A percentile compares a stretch with the other conserved stretches of the same genome.
Conservation (phyloP, 2,888 invertebrate genomes). For the Tricholauxania praeusta region DNA sequence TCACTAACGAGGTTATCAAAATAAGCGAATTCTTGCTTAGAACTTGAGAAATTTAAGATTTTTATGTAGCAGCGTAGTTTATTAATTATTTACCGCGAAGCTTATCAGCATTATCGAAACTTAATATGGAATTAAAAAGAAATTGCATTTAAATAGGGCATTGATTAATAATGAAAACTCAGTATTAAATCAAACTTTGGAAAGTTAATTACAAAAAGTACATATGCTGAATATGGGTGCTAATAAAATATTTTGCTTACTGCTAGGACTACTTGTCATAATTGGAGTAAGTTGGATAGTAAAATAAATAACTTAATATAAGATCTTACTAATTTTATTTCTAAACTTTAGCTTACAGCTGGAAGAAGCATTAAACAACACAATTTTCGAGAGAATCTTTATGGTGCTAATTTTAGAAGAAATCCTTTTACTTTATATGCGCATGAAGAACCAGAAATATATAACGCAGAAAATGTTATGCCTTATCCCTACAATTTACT, state of each 20-base stretch:
- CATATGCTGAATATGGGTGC: neutral
- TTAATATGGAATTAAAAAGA: no score
- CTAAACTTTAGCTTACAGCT: neutral
- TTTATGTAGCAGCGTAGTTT: no score
- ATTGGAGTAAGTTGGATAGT: neutral
- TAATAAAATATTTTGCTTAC: neutral
- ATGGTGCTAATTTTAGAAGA: neutral
- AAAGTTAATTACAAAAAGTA: neutral
- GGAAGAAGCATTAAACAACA: neutral
- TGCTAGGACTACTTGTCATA: neutral
- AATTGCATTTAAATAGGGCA: no score
- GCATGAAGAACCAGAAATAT: no score
- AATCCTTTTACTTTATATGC: no score
- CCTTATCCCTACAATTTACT: no score
- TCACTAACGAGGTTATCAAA: no score
- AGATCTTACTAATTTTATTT: neutral
- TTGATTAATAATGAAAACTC: neutral
- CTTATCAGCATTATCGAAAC: no score
- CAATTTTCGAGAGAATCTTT: neutral
- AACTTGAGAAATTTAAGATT: no score
- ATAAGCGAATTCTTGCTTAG: no score
- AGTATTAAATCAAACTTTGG: constrained; percentile 5
- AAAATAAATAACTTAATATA: neutral
- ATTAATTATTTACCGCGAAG: no score
- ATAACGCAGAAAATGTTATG: no score